These are phyloP conservation scores for Fragum fragum DNA, from an alignment of 2,888 invertebrate genomes.

Conservation along the genomic window DNA sequence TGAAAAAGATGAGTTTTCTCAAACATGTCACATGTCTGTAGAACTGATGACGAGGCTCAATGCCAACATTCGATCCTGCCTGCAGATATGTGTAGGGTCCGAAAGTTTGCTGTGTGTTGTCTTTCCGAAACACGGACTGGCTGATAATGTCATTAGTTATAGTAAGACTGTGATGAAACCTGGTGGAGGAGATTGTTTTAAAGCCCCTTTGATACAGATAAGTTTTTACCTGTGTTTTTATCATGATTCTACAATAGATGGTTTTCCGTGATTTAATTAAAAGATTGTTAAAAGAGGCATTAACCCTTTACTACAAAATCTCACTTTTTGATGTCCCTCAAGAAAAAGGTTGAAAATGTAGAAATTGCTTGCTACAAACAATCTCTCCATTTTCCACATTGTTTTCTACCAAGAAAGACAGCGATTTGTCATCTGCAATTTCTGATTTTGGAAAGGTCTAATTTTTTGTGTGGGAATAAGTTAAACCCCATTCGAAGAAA, in stretches of 20 bases:
- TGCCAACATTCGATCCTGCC: slow-evolving; percentile 53
- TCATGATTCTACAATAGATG: too few species aligned
- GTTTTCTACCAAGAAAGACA: too few species aligned
- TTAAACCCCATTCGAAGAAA: too few species aligned
- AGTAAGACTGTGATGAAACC: slow-evolving; percentile 9
- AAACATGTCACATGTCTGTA: slow-evolving; percentile 69
- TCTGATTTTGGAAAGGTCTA: too few species aligned
- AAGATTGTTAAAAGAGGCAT: too few species aligned
- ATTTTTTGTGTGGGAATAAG: too few species aligned
- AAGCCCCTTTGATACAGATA: not conserved
- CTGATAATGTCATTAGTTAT: slow-evolving; percentile 25
- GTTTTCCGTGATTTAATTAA: too few species aligned
- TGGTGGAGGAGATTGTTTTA: not conserved
- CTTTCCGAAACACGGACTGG: slow-evolving; percentile 58
- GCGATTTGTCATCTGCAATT: too few species aligned
- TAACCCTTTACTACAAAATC: not conserved
- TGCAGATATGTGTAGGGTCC: slow-evolving; percentile 43
- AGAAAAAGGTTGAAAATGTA: too few species aligned
- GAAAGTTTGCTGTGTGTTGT: slow-evolving; percentile 64
- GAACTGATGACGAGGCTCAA: slow-evolving; percentile 48
- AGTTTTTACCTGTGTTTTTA: too few species aligned
- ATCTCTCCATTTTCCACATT: too few species aligned
- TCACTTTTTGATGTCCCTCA: not conserved
- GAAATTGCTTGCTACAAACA: too few species aligned
- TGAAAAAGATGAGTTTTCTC: slow-evolving; percentile 37